A percentile compares a stretch with the other conserved stretches of the same genome.
These are phyloP conservation scores for Erebia aethiops DNA, from an alignment of 2,888 invertebrate species.

Conservation along the genomic window DNA sequence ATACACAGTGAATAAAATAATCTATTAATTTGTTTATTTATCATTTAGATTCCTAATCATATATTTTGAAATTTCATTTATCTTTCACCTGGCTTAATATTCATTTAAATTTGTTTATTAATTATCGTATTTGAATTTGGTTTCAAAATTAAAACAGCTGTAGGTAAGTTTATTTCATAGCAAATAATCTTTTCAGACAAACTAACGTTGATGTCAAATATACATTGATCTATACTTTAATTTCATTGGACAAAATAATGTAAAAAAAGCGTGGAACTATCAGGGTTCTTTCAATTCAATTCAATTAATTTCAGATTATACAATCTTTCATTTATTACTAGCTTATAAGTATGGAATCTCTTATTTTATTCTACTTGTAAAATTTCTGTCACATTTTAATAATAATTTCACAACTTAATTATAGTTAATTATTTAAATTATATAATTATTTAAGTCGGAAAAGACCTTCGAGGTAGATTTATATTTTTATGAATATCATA, in stretches of 20 bases:
- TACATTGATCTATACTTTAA: neutral
- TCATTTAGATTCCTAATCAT: constrained; percentile 27
- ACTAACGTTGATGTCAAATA: neutral
- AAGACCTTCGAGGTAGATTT: neutral
- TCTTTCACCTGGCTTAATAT: constrained; percentile 25
- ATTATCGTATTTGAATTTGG: neutral
- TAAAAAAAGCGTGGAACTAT: too few relatives aligned
- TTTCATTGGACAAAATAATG: too few relatives aligned
- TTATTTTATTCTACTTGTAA: too few relatives aligned
- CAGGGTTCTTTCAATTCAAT: too few relatives aligned
- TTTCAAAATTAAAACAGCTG: neutral
- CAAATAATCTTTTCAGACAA: neutral
- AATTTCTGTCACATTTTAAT: too few relatives aligned
- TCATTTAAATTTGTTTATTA: constrained; percentile 4
- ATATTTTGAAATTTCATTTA: constrained; percentile 8
- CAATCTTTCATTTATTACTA: too few relatives aligned
- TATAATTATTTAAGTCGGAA: neutral
- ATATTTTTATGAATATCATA: neutral
- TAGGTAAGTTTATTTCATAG: neutral
- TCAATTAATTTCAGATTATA: too few relatives aligned
- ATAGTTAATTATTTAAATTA: too few relatives aligned
- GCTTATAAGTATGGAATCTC: too few relatives aligned
- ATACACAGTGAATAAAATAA: constrained; percentile 16
- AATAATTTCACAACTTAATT: too few relatives aligned
- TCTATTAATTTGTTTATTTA: constrained; percentile 25